Evolutionary conservation across 2,113 vertebrate genomes (phyloP).

Genomic region (Hippocampus abdominalis): DNA sequence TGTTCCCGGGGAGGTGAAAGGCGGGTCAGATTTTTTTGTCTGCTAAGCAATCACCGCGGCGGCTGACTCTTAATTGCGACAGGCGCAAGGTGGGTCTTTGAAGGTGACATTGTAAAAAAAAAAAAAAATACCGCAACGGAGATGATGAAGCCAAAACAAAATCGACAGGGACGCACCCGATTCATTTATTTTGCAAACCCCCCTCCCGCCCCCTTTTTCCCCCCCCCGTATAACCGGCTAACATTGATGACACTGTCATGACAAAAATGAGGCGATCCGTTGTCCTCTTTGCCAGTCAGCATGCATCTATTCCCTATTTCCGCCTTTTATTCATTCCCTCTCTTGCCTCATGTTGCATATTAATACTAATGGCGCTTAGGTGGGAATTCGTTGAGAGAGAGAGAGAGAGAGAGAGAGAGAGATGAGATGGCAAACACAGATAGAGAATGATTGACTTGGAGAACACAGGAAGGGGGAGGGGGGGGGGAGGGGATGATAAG

Average conservation of each 20-base stretch:
- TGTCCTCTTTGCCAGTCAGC: slow-evolving; percentile 37
- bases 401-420: background rate
- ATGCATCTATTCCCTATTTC: slow-evolving; percentile 37
- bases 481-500: slow-evolving; percentile 20
- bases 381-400: slow-evolving; percentile 32
- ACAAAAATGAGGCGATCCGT: slow-evolving; percentile 41
- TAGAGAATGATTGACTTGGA: slow-evolving; percentile 37
- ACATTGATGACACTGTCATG: slow-evolving; percentile 53
- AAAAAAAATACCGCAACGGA: background rate
- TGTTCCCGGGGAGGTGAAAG: background rate
- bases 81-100: background rate
- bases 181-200: slow-evolving; percentile 22
- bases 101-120: slow-evolving; percentile 3
- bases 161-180: background rate
- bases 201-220: background rate
- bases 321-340: slow-evolving; percentile 44
- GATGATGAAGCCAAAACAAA: background rate
- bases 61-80: slow-evolving; percentile 2
- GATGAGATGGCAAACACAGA: slow-evolving; percentile 17
- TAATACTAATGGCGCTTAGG: slow-evolving; percentile 51
- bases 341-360: slow-evolving; percentile 39
- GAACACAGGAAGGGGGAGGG: slow-evolving; percentile 9
- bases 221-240: slow-evolving; percentile 23
- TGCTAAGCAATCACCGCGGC: slow-evolving; percentile 1
- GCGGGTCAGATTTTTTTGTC: slow-evolving; percentile 15